These are phyloP conservation scores for Caenorhabditis remanei DNA, from an alignment of 1,140 invertebrate genomes.

Conservation along the genomic window DNA sequence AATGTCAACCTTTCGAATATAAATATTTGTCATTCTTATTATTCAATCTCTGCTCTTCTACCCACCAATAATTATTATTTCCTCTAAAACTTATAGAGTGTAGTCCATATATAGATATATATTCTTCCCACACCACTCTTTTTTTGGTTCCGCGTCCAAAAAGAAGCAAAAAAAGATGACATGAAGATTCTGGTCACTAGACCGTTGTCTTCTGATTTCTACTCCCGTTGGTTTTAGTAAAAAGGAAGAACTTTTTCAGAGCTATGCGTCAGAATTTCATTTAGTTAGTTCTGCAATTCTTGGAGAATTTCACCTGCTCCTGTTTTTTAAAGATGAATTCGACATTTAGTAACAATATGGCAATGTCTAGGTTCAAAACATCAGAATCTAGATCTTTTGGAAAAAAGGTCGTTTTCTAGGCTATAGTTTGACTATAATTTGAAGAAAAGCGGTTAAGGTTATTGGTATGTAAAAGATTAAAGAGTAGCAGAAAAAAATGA, in stretches of 20 bases:
- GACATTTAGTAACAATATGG: background rate
- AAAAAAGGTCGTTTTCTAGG: no score
- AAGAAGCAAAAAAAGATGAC: background rate
- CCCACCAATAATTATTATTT: background rate
- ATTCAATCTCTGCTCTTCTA: slow-evolving; percentile 1
- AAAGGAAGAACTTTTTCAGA: background rate
- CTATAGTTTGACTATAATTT: no score
- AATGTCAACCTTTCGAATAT: background rate
- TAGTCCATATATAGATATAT: background rate
- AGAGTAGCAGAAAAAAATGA: no score
- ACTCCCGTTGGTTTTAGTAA: background rate
- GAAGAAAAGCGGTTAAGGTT: no score
- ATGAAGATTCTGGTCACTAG: background rate
- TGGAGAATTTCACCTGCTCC: background rate
- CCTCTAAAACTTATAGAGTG: no score
- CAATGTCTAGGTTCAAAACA: background rate
- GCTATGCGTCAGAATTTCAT: background rate
- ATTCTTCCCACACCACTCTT: background rate
- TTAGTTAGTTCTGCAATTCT: background rate
- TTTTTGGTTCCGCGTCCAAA: background rate
- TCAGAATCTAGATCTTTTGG: no score
- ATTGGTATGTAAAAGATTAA: no score
- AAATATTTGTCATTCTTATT: slow-evolving; percentile 14
- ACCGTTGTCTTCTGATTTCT: background rate
- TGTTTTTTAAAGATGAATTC: background rate